Percentiles rank a stretch among this genome's conserved stretches.
Evolutionary conservation across 2,113 vertebrate genomes (phyloP).

Genomic region (Labeo rohita): DNA sequence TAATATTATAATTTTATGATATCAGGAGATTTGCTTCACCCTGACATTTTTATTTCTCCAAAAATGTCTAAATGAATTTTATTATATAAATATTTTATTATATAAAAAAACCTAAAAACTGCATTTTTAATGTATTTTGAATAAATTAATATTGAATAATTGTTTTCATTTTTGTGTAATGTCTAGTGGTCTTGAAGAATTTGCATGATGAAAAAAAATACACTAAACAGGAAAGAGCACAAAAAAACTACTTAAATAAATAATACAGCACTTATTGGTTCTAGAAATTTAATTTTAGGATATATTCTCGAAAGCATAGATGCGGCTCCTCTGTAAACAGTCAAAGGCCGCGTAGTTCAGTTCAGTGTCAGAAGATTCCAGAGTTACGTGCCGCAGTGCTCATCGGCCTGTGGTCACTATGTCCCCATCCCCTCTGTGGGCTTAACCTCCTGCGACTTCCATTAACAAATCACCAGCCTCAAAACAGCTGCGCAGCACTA

Average conservation of each 20-base stretch:
- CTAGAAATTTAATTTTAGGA: background rate
- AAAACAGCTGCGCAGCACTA: slow-evolving; percentile 24
- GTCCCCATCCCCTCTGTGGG: slow-evolving; percentile 15
- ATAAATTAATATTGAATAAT: background rate
- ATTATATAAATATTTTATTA: no score
- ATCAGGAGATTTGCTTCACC: no score
- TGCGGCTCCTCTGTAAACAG: background rate
- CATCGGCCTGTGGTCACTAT: slow-evolving; percentile 9
- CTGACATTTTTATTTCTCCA: no score
- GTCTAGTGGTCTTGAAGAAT: background rate
- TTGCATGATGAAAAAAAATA: background rate
- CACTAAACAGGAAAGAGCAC: background rate
- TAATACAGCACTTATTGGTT: background rate
- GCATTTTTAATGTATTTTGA: background rate
- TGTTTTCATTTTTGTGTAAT: background rate
- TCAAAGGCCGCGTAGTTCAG: background rate
- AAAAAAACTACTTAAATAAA: background rate
- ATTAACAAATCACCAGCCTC: slow-evolving; percentile 31
- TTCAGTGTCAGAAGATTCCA: slow-evolving; percentile 31
- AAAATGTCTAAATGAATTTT: no score
- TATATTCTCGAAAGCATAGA: background rate
- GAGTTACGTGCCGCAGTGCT: slow-evolving; percentile 44
- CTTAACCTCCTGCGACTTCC: slow-evolving; percentile 31
- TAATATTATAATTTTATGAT: no score
- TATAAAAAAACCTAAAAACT: background rate